These are phyloP conservation scores for Tenthredo scrophulariae DNA, from an alignment of 2,888 invertebrate species.

Conservation along the genomic window DNA sequence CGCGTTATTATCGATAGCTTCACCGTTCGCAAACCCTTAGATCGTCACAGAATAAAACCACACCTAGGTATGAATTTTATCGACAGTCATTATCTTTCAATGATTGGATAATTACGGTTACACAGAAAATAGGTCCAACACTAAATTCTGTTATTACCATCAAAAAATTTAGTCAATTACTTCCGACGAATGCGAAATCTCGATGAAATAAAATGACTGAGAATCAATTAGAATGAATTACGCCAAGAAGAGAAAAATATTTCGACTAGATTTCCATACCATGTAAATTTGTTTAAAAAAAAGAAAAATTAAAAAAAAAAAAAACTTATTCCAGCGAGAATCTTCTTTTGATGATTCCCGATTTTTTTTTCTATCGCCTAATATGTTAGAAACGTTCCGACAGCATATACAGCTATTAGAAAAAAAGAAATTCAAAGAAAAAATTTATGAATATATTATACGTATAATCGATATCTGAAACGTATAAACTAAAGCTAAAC, in stretches of 20 bases:
- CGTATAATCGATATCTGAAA: background rate
- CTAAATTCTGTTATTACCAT: no score
- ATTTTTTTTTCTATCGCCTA: no score
- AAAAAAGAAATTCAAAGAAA: background rate
- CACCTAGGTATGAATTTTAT: background rate
- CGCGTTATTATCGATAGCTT: background rate
- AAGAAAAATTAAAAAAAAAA: no score
- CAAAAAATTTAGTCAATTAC: no score
- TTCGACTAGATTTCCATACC: no score
- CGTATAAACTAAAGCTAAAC: background rate
- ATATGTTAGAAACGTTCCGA: background rate
- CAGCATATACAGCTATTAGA: background rate
- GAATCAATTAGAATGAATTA: no score
- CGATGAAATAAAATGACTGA: no score
- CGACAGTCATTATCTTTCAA: background rate
- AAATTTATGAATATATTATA: background rate
- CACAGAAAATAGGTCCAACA: background rate
- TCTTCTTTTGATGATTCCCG: no score
- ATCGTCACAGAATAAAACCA: background rate
- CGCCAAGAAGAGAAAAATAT: no score
- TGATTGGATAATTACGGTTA: background rate
- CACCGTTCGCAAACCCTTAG: background rate
- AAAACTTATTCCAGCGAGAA: no score
- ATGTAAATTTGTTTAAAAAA: no score
- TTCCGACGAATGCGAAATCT: no score